Evolutionary conservation across 2,113 vertebrate genomes (phyloP).

Genomic region (Calonectris borealis): DNA sequence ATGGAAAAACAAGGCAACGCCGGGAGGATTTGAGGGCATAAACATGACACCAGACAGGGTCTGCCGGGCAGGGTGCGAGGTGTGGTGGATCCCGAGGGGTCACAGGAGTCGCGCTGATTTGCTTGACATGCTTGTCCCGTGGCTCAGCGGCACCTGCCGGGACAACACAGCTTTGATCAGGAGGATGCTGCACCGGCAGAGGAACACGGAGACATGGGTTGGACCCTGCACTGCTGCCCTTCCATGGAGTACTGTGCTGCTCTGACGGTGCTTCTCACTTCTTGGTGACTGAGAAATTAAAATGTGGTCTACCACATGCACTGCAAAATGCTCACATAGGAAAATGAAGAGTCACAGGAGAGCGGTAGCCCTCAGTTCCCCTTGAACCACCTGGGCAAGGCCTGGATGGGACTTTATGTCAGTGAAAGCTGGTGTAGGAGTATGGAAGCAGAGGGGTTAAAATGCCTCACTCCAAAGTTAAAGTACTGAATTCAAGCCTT

Average conservation of each 20-base stretch:
- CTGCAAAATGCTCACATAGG: background rate
- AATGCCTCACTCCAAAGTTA: background rate
- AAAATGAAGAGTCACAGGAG: background rate
- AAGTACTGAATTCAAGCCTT: background rate
- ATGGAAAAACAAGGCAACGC: background rate
- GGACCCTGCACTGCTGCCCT: background rate
- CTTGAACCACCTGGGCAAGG: background rate
- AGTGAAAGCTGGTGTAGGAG: background rate
- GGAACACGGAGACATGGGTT: background rate
- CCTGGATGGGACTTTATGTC: background rate
- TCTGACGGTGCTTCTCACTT: background rate
- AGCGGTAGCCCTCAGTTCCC: fast-evolving
- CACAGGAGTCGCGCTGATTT: fast-evolving
- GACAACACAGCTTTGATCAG: background rate
- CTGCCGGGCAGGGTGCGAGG: background rate
- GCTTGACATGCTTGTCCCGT: fast-evolving
- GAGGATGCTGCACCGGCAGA: background rate
- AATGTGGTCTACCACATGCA: background rate
- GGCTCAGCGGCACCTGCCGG: background rate
- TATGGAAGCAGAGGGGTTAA: background rate
- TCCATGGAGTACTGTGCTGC: background rate
- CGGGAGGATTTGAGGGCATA: background rate
- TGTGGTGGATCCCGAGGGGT: background rate
- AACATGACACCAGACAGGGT: background rate
- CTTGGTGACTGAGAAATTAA: background rate